Evolutionary conservation across 2,113 vertebrate species (phyloP).

Genomic region (Nyctibius bracteatus): DNA sequence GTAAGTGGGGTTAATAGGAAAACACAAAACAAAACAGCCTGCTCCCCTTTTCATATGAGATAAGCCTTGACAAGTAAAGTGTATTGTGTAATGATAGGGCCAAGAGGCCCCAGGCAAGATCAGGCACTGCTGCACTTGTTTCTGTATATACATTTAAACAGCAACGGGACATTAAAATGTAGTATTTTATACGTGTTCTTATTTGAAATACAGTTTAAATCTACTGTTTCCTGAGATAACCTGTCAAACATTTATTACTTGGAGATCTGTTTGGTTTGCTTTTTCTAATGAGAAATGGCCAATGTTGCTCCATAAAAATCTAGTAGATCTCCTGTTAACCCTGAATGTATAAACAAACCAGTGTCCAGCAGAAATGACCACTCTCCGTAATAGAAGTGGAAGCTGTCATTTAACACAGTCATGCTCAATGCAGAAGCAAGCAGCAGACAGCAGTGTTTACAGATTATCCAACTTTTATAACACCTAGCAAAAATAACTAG

Average conservation of each 20-base stretch:
- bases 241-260: neutral
- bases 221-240: constrained; percentile 3
- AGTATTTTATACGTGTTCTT: neutral
- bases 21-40: neutral
- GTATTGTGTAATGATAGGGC: neutral
- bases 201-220: neutral
- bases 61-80: constrained; percentile 1
- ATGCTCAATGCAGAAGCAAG: neutral
- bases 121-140: neutral
- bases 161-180: neutral
- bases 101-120: neutral
- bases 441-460: neutral
- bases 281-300: neutral
- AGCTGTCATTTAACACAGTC: neutral
- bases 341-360: neutral
- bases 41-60: neutral
- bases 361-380: neutral
- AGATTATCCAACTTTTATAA: neutral
- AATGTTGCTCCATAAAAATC: neutral
- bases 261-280: neutral
- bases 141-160: neutral
- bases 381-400: neutral
- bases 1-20: neutral
- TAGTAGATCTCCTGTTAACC: neutral
- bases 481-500: neutral